phyloP scores from a whole-genome alignment of 2,797 vertebrate species.

The Lutra lutra region DNA sequence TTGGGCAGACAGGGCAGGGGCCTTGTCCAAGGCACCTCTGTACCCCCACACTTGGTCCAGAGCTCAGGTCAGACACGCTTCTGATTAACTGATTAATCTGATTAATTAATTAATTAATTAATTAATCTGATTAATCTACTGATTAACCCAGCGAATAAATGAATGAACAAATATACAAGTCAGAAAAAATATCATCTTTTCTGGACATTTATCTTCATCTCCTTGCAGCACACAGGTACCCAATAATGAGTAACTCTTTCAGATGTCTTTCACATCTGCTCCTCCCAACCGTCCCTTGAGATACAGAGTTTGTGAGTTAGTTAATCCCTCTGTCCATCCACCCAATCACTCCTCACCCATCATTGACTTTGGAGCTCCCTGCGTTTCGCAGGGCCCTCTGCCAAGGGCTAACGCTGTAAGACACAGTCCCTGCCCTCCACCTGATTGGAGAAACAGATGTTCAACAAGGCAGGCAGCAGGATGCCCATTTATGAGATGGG shows the following conservation, averaged over 20 bases:
- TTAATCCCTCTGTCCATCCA: not conserved
- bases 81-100: no score
- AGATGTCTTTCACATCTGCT: not conserved
- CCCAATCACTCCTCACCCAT: not conserved
- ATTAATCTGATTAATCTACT: no score
- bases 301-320: not conserved
- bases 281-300: not conserved
- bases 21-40: not conserved
- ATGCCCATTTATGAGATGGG: not conserved
- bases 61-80: not conserved
- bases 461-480: not conserved
- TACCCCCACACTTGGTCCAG: not conserved
- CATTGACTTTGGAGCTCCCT: not conserved
- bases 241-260: not conserved
- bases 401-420: not conserved
- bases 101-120: no score
- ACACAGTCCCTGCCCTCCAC: not conserved
- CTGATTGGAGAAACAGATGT: not conserved
- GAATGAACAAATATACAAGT: not conserved
- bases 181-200: not conserved
- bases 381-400: not conserved
- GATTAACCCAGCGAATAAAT: not conserved
- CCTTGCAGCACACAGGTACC: not conserved
- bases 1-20: not conserved
- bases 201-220: constrained; percentile 5